Conservation (phyloP, 2,113 vertebrate species). For the Onychorhynchus coronatus region DNA sequence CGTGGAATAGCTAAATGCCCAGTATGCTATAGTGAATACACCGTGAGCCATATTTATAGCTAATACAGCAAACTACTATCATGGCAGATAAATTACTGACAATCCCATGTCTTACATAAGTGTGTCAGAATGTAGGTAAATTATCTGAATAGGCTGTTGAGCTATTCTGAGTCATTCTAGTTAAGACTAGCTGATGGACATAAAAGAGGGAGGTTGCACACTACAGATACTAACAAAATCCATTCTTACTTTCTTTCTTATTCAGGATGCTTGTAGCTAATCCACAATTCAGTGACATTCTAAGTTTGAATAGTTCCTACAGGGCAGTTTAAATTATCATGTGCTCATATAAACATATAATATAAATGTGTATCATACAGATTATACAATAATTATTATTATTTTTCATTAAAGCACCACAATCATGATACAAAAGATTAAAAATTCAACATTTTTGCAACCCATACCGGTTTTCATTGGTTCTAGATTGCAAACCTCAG, state of each 20-base stretch:
- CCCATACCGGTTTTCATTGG: not conserved
- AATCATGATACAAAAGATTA: not conserved
- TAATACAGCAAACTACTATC: not conserved
- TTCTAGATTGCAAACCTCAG: not conserved
- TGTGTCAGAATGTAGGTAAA: not conserved
- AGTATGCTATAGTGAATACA: not conserved
- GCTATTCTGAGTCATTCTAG: not conserved
- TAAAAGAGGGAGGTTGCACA: not conserved
- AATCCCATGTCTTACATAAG: not conserved
- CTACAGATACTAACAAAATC: not conserved
- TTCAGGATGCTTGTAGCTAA: not conserved
- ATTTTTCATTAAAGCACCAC: not conserved
- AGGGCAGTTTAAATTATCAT: not conserved
- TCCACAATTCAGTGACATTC: not conserved
- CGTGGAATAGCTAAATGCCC: not conserved
- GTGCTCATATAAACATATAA: not conserved
- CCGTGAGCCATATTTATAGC: not conserved
- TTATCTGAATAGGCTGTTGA: not conserved
- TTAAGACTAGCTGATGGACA: not conserved
- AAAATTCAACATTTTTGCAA: not conserved
- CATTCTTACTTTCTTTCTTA: not conserved
- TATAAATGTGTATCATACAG: not conserved
- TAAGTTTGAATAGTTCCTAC: not conserved
- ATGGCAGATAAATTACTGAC: not conserved
- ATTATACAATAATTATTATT: not conserved